Evolutionary conservation across 2,888 invertebrate species (phyloP), one percentile per base, ranked within the genome.

Genomic region (Emmelina monodactyla): DNA sequence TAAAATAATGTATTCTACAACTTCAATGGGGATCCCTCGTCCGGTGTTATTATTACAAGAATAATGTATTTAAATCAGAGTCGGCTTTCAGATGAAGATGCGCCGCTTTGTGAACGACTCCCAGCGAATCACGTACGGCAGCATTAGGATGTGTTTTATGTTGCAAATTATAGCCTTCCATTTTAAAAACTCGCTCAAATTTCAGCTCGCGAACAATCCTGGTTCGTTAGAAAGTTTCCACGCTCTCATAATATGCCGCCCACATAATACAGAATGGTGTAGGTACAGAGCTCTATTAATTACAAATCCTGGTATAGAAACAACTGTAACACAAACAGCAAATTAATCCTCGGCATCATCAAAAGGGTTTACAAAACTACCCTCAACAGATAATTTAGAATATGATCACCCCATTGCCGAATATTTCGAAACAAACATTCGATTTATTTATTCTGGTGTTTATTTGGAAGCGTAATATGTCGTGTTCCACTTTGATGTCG

Each of bases 401-500:
- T 69, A 78, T 75, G 67, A 76, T 75, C 75, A 67, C 73, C 78
- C 76, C 58, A 63, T 61, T 44, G 58, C 54, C 58, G 72, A 71
- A 78, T 76, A 79, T 76, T 73, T 69, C 61, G 55, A 57, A 65
- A 71, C 71, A 75, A 75, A 75, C 75, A 78, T 76, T 67, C 75
- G 68, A 75, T 71, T 66, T 76, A 75, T 76, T 76, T 73, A 73
- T 75, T 70, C 66, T 67, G 66, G 70, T 79, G 78, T 79, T 78
- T 79, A 76, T 78, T 76, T 68, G 71, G 66, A 68, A 73, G 70
- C 78, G 75, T 76, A 76, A 78, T 76, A 76, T 76, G 78, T 78
- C 75, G 73, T 73, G 72, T 73, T 75, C 75, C 73, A 75, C 79
- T 79, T 79, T 79, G 79, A 79, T 78, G 79, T 79, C 75, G 69